Conservation (phyloP, 2,888 invertebrate genomes). For the Prosapia bicincta region DNA sequence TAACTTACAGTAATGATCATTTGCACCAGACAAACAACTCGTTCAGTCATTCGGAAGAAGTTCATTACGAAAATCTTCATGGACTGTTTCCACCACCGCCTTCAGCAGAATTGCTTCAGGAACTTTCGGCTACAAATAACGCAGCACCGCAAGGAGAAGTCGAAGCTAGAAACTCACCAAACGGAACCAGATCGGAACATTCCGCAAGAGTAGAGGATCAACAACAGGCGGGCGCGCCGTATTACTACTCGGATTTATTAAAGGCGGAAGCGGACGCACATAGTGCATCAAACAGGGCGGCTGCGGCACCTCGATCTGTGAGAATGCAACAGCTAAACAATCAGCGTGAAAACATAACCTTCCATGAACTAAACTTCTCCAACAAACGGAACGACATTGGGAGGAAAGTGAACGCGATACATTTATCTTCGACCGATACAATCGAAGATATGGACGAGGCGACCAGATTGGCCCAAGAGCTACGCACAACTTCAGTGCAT, state of each 20-base stretch:
- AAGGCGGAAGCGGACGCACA: conserved; percentile 34
- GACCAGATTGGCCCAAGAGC: conserved; percentile 45
- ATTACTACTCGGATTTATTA: conserved; percentile 79
- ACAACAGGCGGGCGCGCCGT: conserved; percentile 69
- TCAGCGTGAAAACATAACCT: conserved; percentile 57
- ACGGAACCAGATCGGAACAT: conserved; percentile 8
- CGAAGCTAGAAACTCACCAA: background rate
- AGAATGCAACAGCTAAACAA: conserved; percentile 56
- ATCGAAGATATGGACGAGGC: conserved; percentile 41
- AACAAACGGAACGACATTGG: conserved; percentile 58
- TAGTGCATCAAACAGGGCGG: background rate
- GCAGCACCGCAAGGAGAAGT: conserved; percentile 5
- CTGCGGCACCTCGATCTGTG: conserved; percentile 25
- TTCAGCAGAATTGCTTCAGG: conserved; percentile 30
- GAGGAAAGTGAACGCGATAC: conserved; percentile 69
- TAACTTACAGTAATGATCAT: background rate
- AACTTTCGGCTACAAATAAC: conserved; percentile 11
- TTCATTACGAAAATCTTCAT: conserved; percentile 39
- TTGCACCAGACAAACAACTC: background rate
- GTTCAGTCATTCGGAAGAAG: conserved; percentile 32
- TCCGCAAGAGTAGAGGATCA: conserved; percentile 46
- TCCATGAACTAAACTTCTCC: conserved; percentile 29
- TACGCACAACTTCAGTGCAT: conserved; percentile 43
- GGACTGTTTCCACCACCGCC: conserved; percentile 37
- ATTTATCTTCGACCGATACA: conserved; percentile 50